phyloP scores from a whole-genome alignment of 2,888 invertebrate genomes.

The Drosophila paranaensis region DNA sequence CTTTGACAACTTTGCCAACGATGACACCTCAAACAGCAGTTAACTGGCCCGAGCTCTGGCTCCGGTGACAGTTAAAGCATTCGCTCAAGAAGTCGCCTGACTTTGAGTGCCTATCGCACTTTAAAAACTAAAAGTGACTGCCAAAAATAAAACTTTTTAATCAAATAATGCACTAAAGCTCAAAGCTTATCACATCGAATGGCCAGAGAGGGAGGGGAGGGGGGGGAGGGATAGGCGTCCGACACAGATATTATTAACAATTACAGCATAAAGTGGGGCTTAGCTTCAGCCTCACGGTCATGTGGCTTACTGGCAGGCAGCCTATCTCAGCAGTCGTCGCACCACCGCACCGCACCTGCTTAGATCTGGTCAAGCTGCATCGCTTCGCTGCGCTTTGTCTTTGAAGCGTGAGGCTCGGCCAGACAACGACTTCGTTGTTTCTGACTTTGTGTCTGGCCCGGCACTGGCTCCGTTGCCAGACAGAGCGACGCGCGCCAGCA shows the following conservation, averaged over 20 bases:
- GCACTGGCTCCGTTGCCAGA: slow-evolving; percentile 41
- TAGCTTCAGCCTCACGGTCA: slow-evolving; percentile 23
- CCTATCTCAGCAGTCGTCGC: background rate
- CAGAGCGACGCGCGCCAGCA: slow-evolving; percentile 54
- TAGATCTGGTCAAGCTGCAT: slow-evolving; percentile 17
- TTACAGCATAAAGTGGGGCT: slow-evolving; percentile 26
- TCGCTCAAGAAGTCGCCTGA: slow-evolving; percentile 26
- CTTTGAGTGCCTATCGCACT: slow-evolving; percentile 32
- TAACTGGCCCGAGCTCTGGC: slow-evolving; percentile 13
- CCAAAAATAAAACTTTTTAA: slow-evolving; percentile 53
- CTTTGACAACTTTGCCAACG: slow-evolving; percentile 37
- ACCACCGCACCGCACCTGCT: background rate
- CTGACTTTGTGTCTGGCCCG: slow-evolving; percentile 23
- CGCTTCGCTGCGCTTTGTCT: slow-evolving; percentile 14
- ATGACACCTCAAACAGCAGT: slow-evolving; percentile 30
- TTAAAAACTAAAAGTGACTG: slow-evolving; percentile 30
- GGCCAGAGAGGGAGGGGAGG: background rate
- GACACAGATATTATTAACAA: slow-evolving; percentile 39
- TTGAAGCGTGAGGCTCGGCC: slow-evolving; percentile 7
- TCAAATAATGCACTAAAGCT: slow-evolving; percentile 51
- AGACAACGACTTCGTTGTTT: background rate
- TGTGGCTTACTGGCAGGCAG: background rate
- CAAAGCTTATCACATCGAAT: background rate
- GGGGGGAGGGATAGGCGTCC: background rate
- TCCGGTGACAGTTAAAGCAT: slow-evolving; percentile 21